phyloP scores from a whole-genome alignment of 1,140 invertebrate genomes.

The Papilio polytes region DNA sequence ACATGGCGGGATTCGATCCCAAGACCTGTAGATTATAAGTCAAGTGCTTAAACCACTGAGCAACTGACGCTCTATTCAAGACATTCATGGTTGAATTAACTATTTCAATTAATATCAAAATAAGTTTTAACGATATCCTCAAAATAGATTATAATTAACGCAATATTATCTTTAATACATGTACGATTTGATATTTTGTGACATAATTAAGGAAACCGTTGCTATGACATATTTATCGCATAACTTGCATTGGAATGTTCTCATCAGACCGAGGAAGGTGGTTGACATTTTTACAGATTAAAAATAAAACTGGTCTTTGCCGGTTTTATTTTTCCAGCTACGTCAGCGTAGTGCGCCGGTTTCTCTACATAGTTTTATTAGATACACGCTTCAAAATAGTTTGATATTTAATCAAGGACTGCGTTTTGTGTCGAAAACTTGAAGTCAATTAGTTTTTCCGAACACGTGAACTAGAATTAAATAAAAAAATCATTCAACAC shows the following conservation, averaged over 20 bases:
- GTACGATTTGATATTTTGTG: background rate
- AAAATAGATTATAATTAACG: background rate
- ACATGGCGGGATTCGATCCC: too few relatives aligned
- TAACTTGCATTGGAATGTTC: constrained; percentile 4
- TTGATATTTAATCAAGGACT: background rate
- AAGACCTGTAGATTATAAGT: too few relatives aligned
- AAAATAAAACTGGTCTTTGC: constrained; percentile 16
- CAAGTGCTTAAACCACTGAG: too few relatives aligned
- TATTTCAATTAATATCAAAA: background rate
- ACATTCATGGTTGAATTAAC: background rate
- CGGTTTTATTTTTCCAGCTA: constrained; percentile 2
- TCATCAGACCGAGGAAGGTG: background rate
- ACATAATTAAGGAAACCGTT: background rate
- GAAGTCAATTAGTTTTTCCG: background rate
- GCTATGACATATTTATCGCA: background rate
- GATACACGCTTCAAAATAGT: background rate
- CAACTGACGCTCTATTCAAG: too few relatives aligned
- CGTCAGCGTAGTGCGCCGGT: background rate
- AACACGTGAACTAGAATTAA: background rate
- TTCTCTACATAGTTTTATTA: constrained; percentile 3
- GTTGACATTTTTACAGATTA: constrained; percentile 14
- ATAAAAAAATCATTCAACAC: background rate
- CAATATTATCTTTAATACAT: too few relatives aligned
- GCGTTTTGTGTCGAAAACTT: background rate
- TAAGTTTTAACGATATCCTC: background rate